phyloP scores from a whole-genome alignment of 2,888 invertebrate genomes.

The Limnephilus rhombicus region DNA sequence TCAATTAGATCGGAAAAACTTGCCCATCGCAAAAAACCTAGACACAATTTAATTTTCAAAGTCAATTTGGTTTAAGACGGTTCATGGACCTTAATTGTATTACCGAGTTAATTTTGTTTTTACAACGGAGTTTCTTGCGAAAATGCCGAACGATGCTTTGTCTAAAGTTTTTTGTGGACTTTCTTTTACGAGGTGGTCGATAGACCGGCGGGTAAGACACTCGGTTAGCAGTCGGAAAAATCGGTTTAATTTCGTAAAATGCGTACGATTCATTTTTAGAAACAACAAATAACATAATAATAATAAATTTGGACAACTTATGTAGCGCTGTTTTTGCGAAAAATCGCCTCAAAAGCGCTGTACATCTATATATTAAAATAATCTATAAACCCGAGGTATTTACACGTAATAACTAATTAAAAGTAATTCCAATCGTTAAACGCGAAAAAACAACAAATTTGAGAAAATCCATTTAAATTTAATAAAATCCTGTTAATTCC shows the following conservation, averaged over 20 bases:
- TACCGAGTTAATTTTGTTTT: neutral
- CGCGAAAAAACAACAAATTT: too few species aligned
- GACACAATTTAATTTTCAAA: neutral
- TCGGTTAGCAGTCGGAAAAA: neutral
- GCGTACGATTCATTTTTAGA: neutral
- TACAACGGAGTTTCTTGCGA: neutral
- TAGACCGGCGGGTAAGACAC: neutral
- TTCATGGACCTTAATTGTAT: neutral
- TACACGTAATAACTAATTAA: too few species aligned
- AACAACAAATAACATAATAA: too few species aligned
- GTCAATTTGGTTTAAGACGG: neutral
- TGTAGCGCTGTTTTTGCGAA: too few species aligned
- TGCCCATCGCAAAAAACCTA: neutral
- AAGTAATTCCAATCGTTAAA: too few species aligned
- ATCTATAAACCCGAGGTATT: too few species aligned
- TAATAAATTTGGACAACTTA: too few species aligned
- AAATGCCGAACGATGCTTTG: neutral
- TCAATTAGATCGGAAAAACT: conserved; percentile 1
- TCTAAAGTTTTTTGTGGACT: neutral
- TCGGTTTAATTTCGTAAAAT: neutral
- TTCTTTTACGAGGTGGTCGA: neutral
- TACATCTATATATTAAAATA: too few species aligned
- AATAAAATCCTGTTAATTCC: too few species aligned
- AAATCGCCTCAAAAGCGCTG: too few species aligned
- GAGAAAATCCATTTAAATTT: too few species aligned